Conservation (phyloP, 2,113 vertebrate species). For the Prolemur simus region DNA sequence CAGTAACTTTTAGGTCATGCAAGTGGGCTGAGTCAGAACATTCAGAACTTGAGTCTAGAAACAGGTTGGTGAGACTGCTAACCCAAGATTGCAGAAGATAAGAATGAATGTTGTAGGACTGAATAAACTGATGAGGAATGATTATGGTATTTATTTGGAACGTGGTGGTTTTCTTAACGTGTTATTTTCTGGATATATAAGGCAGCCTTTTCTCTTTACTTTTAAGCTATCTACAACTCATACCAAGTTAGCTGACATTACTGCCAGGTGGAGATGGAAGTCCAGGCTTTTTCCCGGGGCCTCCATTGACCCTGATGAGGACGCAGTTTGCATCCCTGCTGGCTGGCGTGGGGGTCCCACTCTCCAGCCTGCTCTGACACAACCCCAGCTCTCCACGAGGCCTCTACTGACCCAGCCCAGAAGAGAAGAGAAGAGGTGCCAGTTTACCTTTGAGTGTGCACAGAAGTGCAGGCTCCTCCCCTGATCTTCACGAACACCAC, state of each 20-base stretch:
- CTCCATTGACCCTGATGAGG: not conserved
- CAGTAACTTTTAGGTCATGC: not conserved
- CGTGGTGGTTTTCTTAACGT: not conserved
- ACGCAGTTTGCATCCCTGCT: not conserved
- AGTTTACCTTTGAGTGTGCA: not conserved
- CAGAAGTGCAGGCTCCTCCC: not conserved
- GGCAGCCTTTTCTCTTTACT: not conserved
- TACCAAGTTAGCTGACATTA: not conserved
- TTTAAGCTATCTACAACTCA: not conserved
- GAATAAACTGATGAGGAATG: not conserved
- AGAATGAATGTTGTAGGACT: not conserved
- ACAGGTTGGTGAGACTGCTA: not conserved
- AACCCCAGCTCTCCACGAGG: not conserved
- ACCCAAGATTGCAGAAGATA: not conserved
- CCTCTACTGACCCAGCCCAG: not conserved
- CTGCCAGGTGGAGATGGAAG: not conserved
- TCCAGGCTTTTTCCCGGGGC: not conserved
- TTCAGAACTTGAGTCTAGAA: not conserved
- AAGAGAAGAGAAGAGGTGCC: accelerated
- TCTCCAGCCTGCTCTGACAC: not conserved
- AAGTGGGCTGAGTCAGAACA: not conserved
- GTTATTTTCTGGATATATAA: not conserved
- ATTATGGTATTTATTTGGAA: not conserved
- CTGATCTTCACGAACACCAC: not conserved
- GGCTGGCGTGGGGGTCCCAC: not conserved